These are phyloP conservation scores for Argya squamiceps DNA, from an alignment of 2,797 vertebrate genomes.

Conservation along the genomic window DNA sequence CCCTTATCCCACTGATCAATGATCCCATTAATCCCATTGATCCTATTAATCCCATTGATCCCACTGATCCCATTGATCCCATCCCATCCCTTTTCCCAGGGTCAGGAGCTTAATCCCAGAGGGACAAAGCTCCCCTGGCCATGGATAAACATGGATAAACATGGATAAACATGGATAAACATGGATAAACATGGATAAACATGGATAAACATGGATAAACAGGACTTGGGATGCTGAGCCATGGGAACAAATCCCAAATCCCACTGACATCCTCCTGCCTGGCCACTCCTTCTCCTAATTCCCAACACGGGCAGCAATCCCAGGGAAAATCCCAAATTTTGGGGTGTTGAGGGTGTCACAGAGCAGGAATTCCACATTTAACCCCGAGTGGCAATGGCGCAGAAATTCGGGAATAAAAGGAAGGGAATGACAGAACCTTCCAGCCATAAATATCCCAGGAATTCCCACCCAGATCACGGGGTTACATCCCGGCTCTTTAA, in stretches of 20 bases:
- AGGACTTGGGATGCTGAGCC: not conserved
- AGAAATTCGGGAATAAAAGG: not conserved
- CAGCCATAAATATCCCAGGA: slow-evolving; percentile 18
- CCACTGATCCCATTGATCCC: not conserved
- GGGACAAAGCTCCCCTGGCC: fast-evolving
- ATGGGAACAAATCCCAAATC: not conserved
- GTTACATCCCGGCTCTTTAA: slow-evolving; percentile 48
- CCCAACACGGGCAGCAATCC: fast-evolving
- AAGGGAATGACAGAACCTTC: not conserved
- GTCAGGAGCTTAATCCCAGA: fast-evolving
- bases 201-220: not conserved
- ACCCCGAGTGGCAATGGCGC: fast-evolving
- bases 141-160: not conserved
- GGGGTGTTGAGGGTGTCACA: not conserved
- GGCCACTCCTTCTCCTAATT: fast-evolving
- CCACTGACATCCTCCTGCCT: fast-evolving
- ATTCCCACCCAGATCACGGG: not conserved
- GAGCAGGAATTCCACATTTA: fast-evolving
- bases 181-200: not conserved
- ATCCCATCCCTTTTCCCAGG: not conserved
- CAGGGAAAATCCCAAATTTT: fast-evolving
- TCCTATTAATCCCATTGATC: not conserved
- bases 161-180: not conserved
- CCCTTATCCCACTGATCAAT: not conserved
- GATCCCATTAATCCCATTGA: not conserved